Conservation (phyloP, 1,140 invertebrate species). For the Papilio xuthus region DNA sequence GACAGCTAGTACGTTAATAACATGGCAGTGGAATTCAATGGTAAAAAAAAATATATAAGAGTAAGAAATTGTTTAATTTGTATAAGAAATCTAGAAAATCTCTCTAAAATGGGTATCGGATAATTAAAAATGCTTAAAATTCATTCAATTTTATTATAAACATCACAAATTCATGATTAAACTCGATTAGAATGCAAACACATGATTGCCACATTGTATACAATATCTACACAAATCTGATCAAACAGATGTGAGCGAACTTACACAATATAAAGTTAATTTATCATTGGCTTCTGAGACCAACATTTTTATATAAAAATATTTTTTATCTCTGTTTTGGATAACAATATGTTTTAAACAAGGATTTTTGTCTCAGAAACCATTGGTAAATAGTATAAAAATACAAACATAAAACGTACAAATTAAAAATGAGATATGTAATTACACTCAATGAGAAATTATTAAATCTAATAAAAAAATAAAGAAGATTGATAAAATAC, state of each 20-base stretch:
- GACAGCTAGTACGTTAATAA: too few species aligned
- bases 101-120: too few species aligned
- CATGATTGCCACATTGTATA: background rate
- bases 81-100: too few species aligned
- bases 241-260: conserved; percentile 4
- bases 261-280: conserved; percentile 1
- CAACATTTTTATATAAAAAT: too few species aligned
- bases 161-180: conserved; percentile 1
- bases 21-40: too few species aligned
- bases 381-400: background rate
- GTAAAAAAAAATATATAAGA: too few species aligned
- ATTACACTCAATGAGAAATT: conserved; percentile 3
- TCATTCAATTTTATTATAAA: conserved; percentile 20
- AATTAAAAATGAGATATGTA: conserved; percentile 11
- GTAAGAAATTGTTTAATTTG: too few species aligned
- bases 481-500: background rate
- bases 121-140: background rate
- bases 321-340: too few species aligned
- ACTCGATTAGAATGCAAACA: background rate
- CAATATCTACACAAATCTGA: conserved; percentile 13
- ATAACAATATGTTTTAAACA: too few species aligned
- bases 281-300: too few species aligned
- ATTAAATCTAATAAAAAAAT: background rate
- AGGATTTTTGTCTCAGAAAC: too few species aligned
- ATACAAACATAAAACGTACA: background rate